These are phyloP conservation scores for Archips xylosteana DNA, from an alignment of 2,888 invertebrate species.

Conservation along the genomic window DNA sequence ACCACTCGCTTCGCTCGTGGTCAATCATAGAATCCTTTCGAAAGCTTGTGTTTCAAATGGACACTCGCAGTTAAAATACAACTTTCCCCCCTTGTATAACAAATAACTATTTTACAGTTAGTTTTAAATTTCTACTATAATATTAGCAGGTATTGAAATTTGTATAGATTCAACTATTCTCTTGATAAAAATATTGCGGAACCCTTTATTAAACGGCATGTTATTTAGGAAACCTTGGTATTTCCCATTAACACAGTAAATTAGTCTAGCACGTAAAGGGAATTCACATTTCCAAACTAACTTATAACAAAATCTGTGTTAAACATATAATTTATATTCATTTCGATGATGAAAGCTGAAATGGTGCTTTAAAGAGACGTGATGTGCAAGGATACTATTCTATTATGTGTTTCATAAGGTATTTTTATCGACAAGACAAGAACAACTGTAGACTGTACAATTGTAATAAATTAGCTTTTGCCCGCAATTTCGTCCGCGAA, in stretches of 20 bases:
- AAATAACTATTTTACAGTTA: no score
- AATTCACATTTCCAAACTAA: constrained; percentile 8
- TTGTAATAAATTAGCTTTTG: neutral
- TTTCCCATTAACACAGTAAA: neutral
- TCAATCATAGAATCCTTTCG: no score
- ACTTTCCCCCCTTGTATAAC: no score
- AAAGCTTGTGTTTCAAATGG: no score
- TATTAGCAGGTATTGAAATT: no score
- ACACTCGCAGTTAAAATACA: no score
- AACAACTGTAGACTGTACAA: neutral
- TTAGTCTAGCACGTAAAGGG: neutral
- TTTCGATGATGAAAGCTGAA: constrained; percentile 10
- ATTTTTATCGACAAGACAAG: neutral
- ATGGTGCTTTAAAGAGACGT: constrained; percentile 1
- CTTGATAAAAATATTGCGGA: neutral
- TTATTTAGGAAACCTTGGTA: neutral
- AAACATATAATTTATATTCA: constrained; percentile 17
- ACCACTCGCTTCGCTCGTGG: no score
- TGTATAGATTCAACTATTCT: no score
- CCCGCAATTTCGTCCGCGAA: no score
- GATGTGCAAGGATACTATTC: neutral
- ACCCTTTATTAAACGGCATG: neutral
- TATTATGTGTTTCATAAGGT: constrained; percentile 8
- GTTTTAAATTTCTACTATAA: no score
- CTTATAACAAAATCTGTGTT: constrained; percentile 3